Conservation (phyloP, 2,113 vertebrate species). For the Henicopernis longicauda region DNA sequence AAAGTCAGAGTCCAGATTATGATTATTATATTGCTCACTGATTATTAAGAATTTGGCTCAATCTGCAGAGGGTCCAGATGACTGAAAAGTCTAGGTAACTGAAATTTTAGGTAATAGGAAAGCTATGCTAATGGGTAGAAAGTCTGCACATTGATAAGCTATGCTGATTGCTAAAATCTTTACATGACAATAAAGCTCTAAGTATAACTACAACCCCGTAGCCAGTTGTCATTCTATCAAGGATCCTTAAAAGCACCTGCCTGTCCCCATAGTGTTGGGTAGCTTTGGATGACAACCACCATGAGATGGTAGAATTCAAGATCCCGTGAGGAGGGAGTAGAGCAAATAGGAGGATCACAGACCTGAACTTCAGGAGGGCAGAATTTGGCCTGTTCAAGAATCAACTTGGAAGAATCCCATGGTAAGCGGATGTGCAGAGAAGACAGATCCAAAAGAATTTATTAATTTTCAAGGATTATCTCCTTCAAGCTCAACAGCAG, state of each 20-base stretch:
- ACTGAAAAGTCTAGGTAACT: not conserved
- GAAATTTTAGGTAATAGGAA: not conserved
- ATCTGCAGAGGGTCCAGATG: not conserved
- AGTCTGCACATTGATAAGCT: not conserved
- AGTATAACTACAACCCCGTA: not conserved
- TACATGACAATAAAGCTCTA: not conserved
- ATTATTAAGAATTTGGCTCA: not conserved
- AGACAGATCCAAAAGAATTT: not conserved
- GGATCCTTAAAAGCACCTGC: not conserved
- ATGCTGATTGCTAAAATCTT: not conserved
- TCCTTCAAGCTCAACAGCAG: not conserved
- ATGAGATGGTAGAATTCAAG: not conserved
- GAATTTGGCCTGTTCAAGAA: not conserved
- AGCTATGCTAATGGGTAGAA: not conserved
- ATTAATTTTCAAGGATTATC: not conserved
- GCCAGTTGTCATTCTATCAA: not conserved
- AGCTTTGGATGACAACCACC: not conserved
- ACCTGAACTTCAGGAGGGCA: not conserved
- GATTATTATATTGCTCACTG: not conserved
- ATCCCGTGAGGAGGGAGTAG: not conserved
- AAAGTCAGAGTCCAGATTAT: not conserved
- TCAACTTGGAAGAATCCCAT: not conserved
- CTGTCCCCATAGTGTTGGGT: not conserved
- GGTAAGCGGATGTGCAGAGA: not conserved
- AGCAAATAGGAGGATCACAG: not conserved